These are phyloP conservation scores for Idris sp. DNA, from an alignment of 1,140 invertebrate species.

Conservation along the genomic window DNA sequence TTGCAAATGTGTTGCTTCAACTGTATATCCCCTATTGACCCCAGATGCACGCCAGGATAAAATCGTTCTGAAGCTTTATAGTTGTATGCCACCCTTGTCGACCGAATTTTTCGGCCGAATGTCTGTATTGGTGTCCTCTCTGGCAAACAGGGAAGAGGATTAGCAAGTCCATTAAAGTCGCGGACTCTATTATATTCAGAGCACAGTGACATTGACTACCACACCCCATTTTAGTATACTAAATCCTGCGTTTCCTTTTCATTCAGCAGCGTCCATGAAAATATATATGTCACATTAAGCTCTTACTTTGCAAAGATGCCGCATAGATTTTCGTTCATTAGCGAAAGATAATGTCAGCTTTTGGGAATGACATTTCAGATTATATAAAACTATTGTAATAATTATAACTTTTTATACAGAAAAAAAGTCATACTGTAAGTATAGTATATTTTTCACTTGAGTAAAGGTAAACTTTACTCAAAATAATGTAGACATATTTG, in stretches of 20 bases:
- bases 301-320: constrained; percentile 8
- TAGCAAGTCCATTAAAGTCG: constrained; percentile 80
- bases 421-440: too few species aligned
- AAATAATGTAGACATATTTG: too few species aligned
- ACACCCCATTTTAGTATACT: constrained; percentile 47
- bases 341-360: background rate
- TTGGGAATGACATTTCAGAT: too few species aligned
- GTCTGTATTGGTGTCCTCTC: constrained; percentile 69
- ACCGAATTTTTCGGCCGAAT: constrained; percentile 47
- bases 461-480: too few species aligned
- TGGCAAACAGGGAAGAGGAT: constrained; percentile 78
- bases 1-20: constrained; percentile 32
- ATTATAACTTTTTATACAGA: too few species aligned
- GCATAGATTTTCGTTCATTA: constrained; percentile 3
- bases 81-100: constrained; percentile 55
- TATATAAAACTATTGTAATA: too few species aligned
- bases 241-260: constrained; percentile 53
- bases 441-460: too few species aligned
- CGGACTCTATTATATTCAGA: constrained; percentile 78
- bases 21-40: constrained; percentile 36
- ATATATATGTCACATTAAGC: constrained; percentile 51
- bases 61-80: constrained; percentile 64
- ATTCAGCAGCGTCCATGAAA: constrained; percentile 31
- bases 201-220: constrained; percentile 76
- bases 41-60: constrained; percentile 55